Base-by-base conservation (phyloP, 2,113 vertebrate genomes). In the Platysteira castanea region DNA sequence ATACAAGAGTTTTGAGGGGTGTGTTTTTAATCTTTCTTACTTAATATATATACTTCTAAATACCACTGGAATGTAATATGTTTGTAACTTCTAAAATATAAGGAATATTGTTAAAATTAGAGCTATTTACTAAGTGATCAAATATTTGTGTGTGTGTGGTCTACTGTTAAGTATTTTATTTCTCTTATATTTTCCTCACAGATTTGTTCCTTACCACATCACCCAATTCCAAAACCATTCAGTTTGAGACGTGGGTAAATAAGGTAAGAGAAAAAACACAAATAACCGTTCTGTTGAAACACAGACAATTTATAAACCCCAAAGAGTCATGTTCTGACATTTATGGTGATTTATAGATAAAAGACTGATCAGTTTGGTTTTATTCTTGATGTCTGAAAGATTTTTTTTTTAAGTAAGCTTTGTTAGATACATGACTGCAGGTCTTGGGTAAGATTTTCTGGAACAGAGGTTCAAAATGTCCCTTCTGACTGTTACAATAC, bases 191-290 rank as follows among this genome's bases (percentile, higher is more conserved):
- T 93, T 93, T 93, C 50, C 57, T 97, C 92, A 26, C 95, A 99
- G 98, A 99, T 98, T 98, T 99, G 79, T 98, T 99, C 89, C 98
- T 99, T 59, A 99, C 98, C 21, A 98, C 98, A 2, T 46, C 82
- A 68, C 82, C 96, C 79, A 50, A 65, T 53, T 74, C 96, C 26
- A 14, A 46, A 60, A 52, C 46, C 13, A n/a, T 92, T 89, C 92
- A 95, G 75, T 99, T 98, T 96, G 98, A 98, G 92, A 98, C 97
- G 4, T 99, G 98, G 98, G 85, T 98, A 88, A 99, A 99, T 97
- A 90, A 97, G 98, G 98, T 99, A 98, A 97, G 97, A 91, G 91
- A 60, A 67, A 87, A 68, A 84, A 91, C 24, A 33, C 13, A 54
- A 77, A 54, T 49, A 77, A 86, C 11, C 27, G 13, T 95, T 90